A percentile compares a stretch with the other conserved stretches of the same genome.
Conservation (phyloP, 2,888 invertebrate species). For the Temnothorax ravouxi region DNA sequence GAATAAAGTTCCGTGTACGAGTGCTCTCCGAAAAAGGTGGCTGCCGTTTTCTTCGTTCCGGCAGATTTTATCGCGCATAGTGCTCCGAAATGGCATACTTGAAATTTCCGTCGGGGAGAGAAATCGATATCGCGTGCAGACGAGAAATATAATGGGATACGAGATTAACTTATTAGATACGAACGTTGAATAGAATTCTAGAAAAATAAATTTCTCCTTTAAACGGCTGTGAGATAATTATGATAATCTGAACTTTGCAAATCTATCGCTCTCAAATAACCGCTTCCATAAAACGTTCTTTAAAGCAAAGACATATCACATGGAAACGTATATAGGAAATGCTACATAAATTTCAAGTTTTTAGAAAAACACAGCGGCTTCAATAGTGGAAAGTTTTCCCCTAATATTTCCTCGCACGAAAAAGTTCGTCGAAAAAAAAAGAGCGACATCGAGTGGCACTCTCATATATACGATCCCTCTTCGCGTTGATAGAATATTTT, state of each 20-base stretch:
- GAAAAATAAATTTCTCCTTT: conserved; percentile 15
- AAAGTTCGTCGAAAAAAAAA: conserved; percentile 53
- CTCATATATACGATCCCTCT: background rate
- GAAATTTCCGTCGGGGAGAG: conserved; percentile 44
- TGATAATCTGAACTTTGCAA: background rate
- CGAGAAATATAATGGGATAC: conserved; percentile 29
- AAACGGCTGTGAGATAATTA: conserved; percentile 10
- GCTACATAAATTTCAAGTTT: conserved; percentile 36
- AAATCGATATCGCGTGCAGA: conserved; percentile 48
- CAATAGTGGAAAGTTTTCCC: conserved; percentile 67
- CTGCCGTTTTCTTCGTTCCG: conserved; percentile 60
- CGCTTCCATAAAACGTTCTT: background rate
- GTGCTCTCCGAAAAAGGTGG: conserved; percentile 60
- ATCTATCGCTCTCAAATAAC: background rate
- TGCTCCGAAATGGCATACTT: conserved; percentile 51
- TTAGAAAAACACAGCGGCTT: conserved; percentile 39
- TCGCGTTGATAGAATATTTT: conserved; percentile 69
- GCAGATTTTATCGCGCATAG: conserved; percentile 63
- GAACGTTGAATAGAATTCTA: background rate
- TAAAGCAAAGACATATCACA: background rate
- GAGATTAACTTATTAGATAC: conserved; percentile 49
- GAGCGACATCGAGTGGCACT: conserved; percentile 38
- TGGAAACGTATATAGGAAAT: background rate
- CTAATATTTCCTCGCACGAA: background rate
- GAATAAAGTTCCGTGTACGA: conserved; percentile 60